Evolutionary conservation across 2,888 invertebrate species (phyloP).

Genomic region (Argyresthia goedartella): DNA sequence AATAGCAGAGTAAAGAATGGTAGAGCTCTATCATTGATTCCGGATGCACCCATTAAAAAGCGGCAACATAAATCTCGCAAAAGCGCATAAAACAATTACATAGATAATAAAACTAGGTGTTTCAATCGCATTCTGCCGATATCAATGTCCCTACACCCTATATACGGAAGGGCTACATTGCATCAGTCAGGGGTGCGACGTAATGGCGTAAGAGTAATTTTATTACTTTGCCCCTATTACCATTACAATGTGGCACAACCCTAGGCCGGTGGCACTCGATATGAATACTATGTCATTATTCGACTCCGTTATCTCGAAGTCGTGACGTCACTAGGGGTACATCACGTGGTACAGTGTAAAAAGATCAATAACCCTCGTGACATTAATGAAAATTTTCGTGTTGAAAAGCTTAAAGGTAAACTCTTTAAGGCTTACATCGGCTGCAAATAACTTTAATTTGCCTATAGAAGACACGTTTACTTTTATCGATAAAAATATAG

Average conservation of each 20-base stretch:
- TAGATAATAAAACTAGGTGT: conserved; percentile 46
- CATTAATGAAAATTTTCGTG: background rate
- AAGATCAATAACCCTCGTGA: background rate
- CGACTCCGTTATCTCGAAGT: background rate
- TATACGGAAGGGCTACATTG: conserved; percentile 35
- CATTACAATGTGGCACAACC: conserved; percentile 56
- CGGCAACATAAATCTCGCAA: conserved; percentile 26
- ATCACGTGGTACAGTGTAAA: background rate
- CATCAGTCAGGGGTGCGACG: conserved; percentile 46
- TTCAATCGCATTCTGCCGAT: conserved; percentile 48
- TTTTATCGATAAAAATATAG: too few species aligned
- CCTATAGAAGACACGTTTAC: too few species aligned
- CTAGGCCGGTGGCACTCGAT: conserved; percentile 46
- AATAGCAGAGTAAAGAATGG: too few species aligned
- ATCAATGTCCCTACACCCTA: conserved; percentile 56
- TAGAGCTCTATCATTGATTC: too few species aligned
- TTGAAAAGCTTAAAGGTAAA: too few species aligned
- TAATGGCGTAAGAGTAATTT: conserved; percentile 71
- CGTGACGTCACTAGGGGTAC: background rate
- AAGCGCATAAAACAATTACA: conserved; percentile 50
- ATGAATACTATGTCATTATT: conserved; percentile 9
- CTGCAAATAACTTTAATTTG: too few species aligned
- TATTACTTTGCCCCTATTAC: conserved; percentile 70
- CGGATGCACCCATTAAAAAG: background rate
- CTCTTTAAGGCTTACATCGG: too few species aligned